A percentile compares a stretch with the other conserved stretches of the same genome.
phyloP scores from a whole-genome alignment of 2,888 invertebrate species.

The Caenorhabditis angaria region DNA sequence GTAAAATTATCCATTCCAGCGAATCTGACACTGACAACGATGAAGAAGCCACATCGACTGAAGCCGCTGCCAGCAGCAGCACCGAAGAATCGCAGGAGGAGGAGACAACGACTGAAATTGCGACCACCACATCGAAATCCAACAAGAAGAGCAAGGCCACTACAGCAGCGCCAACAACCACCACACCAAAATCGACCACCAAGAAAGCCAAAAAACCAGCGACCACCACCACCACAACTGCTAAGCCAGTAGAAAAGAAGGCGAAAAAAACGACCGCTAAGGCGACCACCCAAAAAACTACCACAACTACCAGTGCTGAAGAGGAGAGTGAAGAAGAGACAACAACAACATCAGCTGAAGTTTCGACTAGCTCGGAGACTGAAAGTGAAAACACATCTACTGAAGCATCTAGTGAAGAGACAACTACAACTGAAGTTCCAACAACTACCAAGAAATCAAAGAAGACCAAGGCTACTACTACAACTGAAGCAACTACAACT shows the following conservation, averaged over 20 bases:
- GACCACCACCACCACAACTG: background rate
- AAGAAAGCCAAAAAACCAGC: background rate
- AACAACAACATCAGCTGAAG: conserved; percentile 10
- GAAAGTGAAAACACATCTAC: background rate
- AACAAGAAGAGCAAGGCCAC: background rate
- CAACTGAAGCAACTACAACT: conserved; percentile 6
- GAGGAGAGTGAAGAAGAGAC: conserved; percentile 26
- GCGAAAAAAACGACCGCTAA: background rate
- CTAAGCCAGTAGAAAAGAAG: background rate
- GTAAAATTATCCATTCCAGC: no score
- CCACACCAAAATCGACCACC: conserved; percentile 3
- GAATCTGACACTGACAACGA: background rate
- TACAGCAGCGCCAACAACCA: background rate
- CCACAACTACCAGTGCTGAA: background rate
- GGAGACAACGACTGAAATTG: background rate
- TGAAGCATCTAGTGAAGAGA: conserved; percentile 23
- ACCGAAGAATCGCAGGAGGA: conserved; percentile 4
- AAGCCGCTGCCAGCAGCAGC: background rate
- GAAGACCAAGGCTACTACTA: background rate
- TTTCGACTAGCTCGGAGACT: no score
- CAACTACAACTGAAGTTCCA: conserved; percentile 7
- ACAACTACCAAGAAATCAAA: background rate
- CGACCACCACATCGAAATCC: background rate
- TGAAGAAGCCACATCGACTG: background rate
- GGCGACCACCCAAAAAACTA: background rate